Percentiles rank a stretch among this genome's conserved stretches.
These are phyloP conservation scores for Aphidoletes aphidimyza DNA, from an alignment of 2,888 invertebrate species.

Conservation along the genomic window DNA sequence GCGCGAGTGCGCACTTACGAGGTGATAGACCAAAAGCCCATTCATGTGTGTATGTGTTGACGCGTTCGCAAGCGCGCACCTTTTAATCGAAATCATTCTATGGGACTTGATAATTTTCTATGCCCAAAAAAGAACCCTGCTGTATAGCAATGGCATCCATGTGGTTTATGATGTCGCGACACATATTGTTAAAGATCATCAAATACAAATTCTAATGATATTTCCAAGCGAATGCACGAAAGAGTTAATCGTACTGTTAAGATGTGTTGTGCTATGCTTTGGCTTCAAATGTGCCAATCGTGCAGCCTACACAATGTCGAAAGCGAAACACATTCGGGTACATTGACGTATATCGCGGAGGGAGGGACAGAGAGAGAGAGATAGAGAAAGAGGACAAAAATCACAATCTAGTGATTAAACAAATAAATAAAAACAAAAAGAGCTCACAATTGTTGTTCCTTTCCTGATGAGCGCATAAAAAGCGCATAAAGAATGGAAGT, in stretches of 20 bases:
- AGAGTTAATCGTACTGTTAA: too few relatives aligned
- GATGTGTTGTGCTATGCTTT: too few relatives aligned
- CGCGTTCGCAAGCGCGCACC: background rate
- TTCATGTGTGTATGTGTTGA: too few relatives aligned
- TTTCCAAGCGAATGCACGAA: background rate
- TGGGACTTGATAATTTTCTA: background rate
- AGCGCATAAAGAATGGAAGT: background rate
- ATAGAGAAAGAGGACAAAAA: background rate
- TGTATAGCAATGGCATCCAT: background rate
- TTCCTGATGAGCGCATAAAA: background rate
- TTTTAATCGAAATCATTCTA: background rate
- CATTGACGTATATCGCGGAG: background rate
- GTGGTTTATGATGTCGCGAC: slow-evolving; percentile 40
- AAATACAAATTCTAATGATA: slow-evolving; percentile 17
- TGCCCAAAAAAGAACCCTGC: background rate
- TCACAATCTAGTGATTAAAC: background rate
- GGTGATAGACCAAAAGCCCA: too few relatives aligned
- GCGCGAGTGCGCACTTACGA: too few relatives aligned
- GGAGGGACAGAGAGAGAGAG: background rate
- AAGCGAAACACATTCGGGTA: background rate
- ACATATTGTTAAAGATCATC: slow-evolving; percentile 49
- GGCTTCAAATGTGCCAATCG: slow-evolving; percentile 21
- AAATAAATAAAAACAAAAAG: background rate
- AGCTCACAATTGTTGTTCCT: background rate
- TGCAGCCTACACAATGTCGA: slow-evolving; percentile 34